phyloP scores from a whole-genome alignment of 2,888 invertebrate genomes.

The Pogonocherus hispidulus region DNA sequence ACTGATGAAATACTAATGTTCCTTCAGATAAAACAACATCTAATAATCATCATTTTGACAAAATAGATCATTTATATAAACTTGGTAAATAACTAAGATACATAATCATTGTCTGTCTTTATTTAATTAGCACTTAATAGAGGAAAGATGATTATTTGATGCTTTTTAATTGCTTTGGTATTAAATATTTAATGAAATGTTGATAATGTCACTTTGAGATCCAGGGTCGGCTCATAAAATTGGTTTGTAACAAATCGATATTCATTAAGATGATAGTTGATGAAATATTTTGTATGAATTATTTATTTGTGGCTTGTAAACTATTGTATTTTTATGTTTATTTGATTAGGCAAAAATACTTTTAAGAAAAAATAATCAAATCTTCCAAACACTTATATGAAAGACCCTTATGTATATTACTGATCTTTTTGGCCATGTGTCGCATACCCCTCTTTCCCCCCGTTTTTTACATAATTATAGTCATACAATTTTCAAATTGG shows the following conservation, averaged over 20 bases:
- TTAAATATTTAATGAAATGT: slow-evolving; percentile 23
- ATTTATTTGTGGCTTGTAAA: no score
- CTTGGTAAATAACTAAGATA: slow-evolving; percentile 28
- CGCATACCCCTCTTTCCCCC: no score
- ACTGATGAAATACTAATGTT: slow-evolving; percentile 10
- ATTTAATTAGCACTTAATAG: slow-evolving; percentile 22
- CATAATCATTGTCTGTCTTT: slow-evolving; percentile 26
- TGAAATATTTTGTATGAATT: not conserved
- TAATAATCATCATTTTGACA: slow-evolving; percentile 35
- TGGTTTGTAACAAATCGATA: no score
- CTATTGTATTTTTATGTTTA: no score
- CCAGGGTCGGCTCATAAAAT: slow-evolving; percentile 32
- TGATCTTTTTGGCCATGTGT: no score
- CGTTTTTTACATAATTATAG: no score
- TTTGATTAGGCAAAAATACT: no score
- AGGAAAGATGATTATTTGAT: slow-evolving; percentile 16
- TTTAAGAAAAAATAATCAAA: no score
- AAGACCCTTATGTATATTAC: no score
- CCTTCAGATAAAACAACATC: slow-evolving; percentile 24
- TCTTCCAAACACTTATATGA: no score
- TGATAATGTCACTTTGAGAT: slow-evolving; percentile 23
- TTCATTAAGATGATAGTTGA: no score
- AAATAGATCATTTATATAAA: slow-evolving; percentile 36
- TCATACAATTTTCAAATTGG: no score
- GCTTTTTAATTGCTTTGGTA: slow-evolving; percentile 17